Percentiles rank a stretch among this genome's conserved stretches.
These are phyloP conservation scores for Ammospiza caudacuta DNA, from an alignment of 2,113 vertebrate genomes.

Conservation along the genomic window DNA sequence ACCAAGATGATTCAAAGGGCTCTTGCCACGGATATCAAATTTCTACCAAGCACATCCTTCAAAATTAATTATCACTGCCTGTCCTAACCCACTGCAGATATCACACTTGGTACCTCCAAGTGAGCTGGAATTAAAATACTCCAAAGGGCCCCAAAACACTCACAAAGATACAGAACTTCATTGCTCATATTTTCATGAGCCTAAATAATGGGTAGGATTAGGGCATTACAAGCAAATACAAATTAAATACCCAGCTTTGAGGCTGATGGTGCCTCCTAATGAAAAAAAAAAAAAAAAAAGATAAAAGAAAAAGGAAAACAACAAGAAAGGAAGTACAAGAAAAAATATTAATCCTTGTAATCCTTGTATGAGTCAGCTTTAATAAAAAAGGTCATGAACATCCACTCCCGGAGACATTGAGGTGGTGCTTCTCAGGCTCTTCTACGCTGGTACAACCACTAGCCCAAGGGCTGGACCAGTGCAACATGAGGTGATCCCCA, in stretches of 20 bases:
- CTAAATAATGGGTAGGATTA: not conserved
- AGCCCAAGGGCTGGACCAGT: not conserved
- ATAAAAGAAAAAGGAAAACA: not conserved
- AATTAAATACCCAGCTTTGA: not conserved
- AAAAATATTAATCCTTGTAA: not conserved
- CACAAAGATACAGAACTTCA: not conserved
- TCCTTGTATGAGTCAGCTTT: not conserved
- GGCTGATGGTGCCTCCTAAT: not conserved
- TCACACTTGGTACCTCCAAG: not conserved
- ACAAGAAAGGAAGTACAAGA: not conserved
- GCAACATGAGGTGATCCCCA: fast-evolving
- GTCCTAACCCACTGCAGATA: not conserved
- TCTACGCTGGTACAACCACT: not conserved
- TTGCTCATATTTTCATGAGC: not conserved
- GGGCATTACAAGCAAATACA: not conserved
- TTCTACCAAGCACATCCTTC: not conserved
- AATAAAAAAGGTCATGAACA: not conserved
- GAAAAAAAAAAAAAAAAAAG: not conserved
- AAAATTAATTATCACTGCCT: not conserved
- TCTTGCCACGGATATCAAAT: not conserved
- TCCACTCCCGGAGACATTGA: not conserved
- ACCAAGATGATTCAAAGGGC: not conserved
- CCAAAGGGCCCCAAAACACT: not conserved
- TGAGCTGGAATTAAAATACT: not conserved
- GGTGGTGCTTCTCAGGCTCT: not conserved